Conservation (phyloP, 2,888 invertebrate genomes). For the Philereme transversata region DNA sequence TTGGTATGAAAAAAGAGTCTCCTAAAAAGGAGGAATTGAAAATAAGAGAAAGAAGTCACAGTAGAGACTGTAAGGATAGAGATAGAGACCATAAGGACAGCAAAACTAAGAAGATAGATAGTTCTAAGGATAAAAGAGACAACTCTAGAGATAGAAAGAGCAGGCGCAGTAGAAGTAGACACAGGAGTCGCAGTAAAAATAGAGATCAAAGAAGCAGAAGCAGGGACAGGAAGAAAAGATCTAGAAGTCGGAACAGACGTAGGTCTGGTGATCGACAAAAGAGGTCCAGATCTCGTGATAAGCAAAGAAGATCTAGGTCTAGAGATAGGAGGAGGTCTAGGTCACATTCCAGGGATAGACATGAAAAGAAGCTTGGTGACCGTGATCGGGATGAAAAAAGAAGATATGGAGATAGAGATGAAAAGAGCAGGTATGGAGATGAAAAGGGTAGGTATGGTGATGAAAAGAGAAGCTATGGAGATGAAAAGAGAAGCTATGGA, state of each 20-base stretch:
- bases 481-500: conserved; percentile 33
- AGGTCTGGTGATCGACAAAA: conserved; percentile 38
- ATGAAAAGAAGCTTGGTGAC: conserved; percentile 44
- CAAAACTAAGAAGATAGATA: conserved; percentile 51
- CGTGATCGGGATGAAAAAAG: conserved; percentile 30
- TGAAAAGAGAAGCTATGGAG: conserved; percentile 33
- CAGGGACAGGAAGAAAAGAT: conserved; percentile 51
- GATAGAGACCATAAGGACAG: conserved; percentile 41
- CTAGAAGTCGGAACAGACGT: conserved; percentile 46
- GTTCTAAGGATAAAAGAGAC: conserved; percentile 57
- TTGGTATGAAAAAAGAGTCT: conserved; percentile 44
- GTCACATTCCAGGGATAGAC: conserved; percentile 40
- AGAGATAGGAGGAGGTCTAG: conserved; percentile 50
- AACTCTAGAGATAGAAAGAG: conserved; percentile 53
- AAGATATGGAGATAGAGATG: conserved; percentile 42
- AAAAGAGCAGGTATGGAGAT: conserved; percentile 47
- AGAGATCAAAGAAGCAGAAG: conserved; percentile 52
- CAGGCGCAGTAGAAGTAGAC: conserved; percentile 54
- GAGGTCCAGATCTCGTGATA: conserved; percentile 50
- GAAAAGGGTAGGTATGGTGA: no score
- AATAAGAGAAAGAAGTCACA: conserved; percentile 55
- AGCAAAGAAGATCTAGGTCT: conserved; percentile 40
- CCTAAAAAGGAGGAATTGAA: conserved; percentile 48
- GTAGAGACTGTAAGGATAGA: conserved; percentile 52
- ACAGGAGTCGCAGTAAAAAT: conserved; percentile 48